Percentiles rank a stretch among this genome's conserved stretches.
Conservation (phyloP, 2,113 vertebrate species). For the Pseudopipra pipra region DNA sequence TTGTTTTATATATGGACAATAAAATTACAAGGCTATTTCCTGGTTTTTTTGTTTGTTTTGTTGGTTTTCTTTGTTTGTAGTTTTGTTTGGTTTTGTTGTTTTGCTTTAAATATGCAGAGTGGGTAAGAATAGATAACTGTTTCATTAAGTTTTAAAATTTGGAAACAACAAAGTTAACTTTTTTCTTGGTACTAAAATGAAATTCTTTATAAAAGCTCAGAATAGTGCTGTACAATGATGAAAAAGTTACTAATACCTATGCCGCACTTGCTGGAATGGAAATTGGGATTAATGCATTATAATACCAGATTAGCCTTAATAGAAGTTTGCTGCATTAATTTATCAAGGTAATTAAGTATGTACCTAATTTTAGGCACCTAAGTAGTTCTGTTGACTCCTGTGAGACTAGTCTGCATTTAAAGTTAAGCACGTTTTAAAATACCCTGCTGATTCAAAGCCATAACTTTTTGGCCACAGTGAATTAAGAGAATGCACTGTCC, state of each 20-base stretch:
- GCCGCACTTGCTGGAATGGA: not conserved
- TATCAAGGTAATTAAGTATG: constrained; percentile 15
- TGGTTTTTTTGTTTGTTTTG: not conserved
- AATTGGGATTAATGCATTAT: constrained; percentile 15
- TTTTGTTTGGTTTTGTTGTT: not conserved
- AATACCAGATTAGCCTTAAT: constrained; percentile 39
- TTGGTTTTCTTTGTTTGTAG: not conserved
- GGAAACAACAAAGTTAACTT: not conserved
- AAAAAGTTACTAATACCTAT: not conserved
- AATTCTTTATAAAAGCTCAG: not conserved
- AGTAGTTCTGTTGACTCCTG: not conserved
- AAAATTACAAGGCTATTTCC: not conserved
- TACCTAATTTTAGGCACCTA: constrained; percentile 36
- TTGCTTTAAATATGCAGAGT: not conserved
- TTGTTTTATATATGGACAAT: not conserved
- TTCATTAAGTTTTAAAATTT: not conserved
- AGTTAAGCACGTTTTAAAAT: not conserved
- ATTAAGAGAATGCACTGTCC: not conserved
- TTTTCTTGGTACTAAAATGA: not conserved
- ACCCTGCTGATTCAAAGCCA: not conserved
- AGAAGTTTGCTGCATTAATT: not conserved
- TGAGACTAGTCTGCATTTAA: not conserved
- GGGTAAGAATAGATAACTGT: not conserved
- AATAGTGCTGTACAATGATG: not conserved
- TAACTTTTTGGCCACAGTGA: not conserved